A percentile compares a stretch with the other conserved stretches of the same genome.
These are phyloP conservation scores for Sycobia sp. DNA, from an alignment of 1,140 invertebrate species.

Conservation along the genomic window DNA sequence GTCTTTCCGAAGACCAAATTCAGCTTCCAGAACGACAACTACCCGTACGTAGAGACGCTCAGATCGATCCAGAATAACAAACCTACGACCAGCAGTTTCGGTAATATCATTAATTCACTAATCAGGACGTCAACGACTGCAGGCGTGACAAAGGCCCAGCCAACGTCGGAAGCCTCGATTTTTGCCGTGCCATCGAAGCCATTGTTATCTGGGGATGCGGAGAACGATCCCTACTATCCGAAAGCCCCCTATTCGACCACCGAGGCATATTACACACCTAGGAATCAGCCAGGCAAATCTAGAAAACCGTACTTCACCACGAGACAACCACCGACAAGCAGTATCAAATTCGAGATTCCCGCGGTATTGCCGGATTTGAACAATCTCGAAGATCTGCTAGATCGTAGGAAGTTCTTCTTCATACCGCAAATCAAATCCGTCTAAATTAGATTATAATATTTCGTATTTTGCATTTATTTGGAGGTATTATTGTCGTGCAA, in stretches of 20 bases:
- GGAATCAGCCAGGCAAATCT: neutral
- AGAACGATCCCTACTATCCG: slow-evolving; percentile 53
- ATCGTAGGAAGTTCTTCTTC: slow-evolving; percentile 50
- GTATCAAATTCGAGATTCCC: slow-evolving; percentile 41
- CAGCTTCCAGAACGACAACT: slow-evolving; percentile 36
- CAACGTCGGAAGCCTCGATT: slow-evolving; percentile 41
- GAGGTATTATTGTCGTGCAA: too few relatives aligned
- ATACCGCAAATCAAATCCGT: slow-evolving; percentile 41
- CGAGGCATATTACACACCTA: slow-evolving; percentile 46
- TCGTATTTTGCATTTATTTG: too few relatives aligned
- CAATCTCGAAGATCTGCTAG: slow-evolving; percentile 49
- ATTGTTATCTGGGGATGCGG: slow-evolving; percentile 38
- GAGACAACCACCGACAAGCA: slow-evolving; percentile 6
- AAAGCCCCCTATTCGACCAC: slow-evolving; percentile 41
- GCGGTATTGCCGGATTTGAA: slow-evolving; percentile 48
- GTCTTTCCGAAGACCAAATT: slow-evolving; percentile 5
- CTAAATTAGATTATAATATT: too few relatives aligned
- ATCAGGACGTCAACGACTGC: neutral
- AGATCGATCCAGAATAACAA: slow-evolving; percentile 45
- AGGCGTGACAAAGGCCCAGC: neutral
- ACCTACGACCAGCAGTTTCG: neutral
- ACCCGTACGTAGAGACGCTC: slow-evolving; percentile 45
- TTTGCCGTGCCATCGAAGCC: slow-evolving; percentile 41
- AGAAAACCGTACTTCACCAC: slow-evolving; percentile 19
- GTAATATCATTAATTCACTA: neutral